Conservation (phyloP, 2,113 vertebrate species). For the Axis porcinus region DNA sequence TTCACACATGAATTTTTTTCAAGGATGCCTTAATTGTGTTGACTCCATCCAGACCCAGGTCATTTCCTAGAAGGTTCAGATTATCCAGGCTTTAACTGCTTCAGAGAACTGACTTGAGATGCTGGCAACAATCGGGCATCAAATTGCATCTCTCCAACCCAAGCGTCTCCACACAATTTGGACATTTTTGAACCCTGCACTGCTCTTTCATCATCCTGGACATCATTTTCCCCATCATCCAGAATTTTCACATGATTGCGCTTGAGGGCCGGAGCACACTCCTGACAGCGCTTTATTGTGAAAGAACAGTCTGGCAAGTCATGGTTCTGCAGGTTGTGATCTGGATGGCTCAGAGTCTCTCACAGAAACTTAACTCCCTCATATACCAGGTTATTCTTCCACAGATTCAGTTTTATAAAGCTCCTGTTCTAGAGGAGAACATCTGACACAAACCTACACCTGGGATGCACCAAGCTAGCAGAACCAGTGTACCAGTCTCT, state of each 20-base stretch:
- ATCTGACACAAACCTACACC: not conserved
- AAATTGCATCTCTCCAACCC: constrained; percentile 2
- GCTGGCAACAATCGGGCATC: not conserved
- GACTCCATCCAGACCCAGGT: not conserved
- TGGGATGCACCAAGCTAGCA: not conserved
- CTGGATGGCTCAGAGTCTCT: fast-evolving
- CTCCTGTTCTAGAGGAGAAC: not conserved
- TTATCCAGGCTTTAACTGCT: not conserved
- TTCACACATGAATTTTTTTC: not conserved
- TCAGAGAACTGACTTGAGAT: not conserved
- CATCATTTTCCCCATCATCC: not conserved
- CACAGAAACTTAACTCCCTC: not conserved
- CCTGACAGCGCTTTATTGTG: not conserved
- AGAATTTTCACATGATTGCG: not conserved
- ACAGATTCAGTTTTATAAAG: not conserved
- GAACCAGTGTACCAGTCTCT: not conserved
- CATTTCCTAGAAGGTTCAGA: not conserved
- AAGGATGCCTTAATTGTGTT: not conserved
- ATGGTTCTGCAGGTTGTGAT: not conserved
- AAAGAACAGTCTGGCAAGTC: not conserved
- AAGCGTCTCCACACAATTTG: not conserved
- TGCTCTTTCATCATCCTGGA: not conserved
- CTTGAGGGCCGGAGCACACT: not conserved
- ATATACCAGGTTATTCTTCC: not conserved
- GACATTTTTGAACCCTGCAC: not conserved